Base-by-base conservation (phyloP, 2,888 invertebrate species). In the Parasteatoda lunata region DNA sequence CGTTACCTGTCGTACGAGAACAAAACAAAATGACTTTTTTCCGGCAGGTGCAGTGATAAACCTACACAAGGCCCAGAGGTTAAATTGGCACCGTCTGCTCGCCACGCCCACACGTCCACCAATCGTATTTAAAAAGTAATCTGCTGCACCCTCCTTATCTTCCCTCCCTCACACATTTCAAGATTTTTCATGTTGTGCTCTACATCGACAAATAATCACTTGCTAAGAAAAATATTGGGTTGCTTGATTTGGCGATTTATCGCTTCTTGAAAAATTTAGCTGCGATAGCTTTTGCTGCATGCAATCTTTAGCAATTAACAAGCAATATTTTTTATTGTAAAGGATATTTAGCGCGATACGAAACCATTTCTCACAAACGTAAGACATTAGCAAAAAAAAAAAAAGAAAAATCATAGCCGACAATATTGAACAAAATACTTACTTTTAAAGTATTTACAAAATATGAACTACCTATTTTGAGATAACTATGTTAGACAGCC, bases 21-120 rank as follows among this genome's bases (percentile, higher is more conserved):
- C 9, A 59, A 59, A 59, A n/a, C 9, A 59, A 59, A 59, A n/a
- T 4, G 59, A 13, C 59, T 59, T 59, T 59, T 59, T 59, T 59
- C 59, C 59, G 59, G 59, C 59, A 59, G 59, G 59, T 59, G 59
- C 8, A 59, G n/a, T 59, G 59, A 59, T 59, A n/a, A 59, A 59
- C 59, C 59, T 59, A 59, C 59, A 13, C 59, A 59, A 59, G 59
- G n/a, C 59, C 4, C 9, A 59, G 30, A 30, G 59, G 59, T 59
- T 59, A 59, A 59, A 13, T 59, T 59, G 11, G 59, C 59, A 13
- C 59, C n/a, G 11, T 59, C 59, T 59, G n/a, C n/a, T 59, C 59
- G n/a, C n/a, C 8, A 9, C 59, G 9, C 59, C 59, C 59, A 59
- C n/a, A n/a, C n/a, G 59, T 59, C 59, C 59, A 59, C 59, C 59